Evolutionary conservation across 37 sponge, comb jelly and placozoan species (phyloP), one percentile per base, ranked within the genome.

Genomic region (Mnemiopsis leidyi): DNA sequence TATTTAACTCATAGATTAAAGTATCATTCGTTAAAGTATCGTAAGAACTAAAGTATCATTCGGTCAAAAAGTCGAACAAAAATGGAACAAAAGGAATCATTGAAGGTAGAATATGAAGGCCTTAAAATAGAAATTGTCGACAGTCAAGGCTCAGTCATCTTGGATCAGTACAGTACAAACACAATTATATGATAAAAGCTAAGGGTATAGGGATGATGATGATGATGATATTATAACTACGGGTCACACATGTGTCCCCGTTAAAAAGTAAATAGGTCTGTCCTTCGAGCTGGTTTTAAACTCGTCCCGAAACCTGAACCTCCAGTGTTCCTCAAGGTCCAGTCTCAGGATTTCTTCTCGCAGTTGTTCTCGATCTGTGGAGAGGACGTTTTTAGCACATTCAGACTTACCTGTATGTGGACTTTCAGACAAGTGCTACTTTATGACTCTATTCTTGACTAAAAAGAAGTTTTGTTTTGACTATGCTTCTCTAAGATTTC

Each of bases 271-370:
- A 29, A 97, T 95, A 0, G 98, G 98, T 38, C 69, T 94, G 75
- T 83, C 76, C 36, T 93, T 71, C 67, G 96, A 95, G 29, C 96
- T 94, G 5, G 98, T 97, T 38, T 96, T 95, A 82, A 94, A 95
- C 92, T 97, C 98, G 69, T 96, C 96, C 39, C 97, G 90, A 0
- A 96, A 69, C 32, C 96, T 92, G 69, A 96, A 97, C 92, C 96
- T 95, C 98, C 98, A 97, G 38, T 39, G 82, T 24, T 97, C 97
- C 37, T 97, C 98, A 0, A 97, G 94, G 77, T 97, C 97, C 30
- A 97, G 69, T n/a, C 98, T 68, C 18, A 96, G 95, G 69, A 96
- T 95, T 35, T 97, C 98, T 76, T 96, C 94, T 13, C 97, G 95
- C 92, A 97, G 93, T 1, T 93, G 76, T 92, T 94, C 94, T 75